These are phyloP conservation scores for Pelochelys cantorii DNA, from an alignment of 2,797 vertebrate genomes.

Conservation along the genomic window DNA sequence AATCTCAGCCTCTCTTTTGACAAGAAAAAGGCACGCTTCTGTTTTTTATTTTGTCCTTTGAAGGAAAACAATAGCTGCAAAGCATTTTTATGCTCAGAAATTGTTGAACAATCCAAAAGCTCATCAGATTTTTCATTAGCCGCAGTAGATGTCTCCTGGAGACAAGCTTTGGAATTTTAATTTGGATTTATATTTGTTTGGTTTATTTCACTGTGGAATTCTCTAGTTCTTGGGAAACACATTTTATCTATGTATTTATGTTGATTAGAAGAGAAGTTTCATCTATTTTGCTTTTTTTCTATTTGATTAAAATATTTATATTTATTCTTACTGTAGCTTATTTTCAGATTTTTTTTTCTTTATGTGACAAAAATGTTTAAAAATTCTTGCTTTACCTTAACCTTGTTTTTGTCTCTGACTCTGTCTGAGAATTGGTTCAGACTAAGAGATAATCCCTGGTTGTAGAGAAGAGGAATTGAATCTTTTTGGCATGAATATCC, in stretches of 20 bases:
- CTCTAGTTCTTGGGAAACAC: background rate
- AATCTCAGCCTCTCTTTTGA: background rate
- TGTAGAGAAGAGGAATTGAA: background rate
- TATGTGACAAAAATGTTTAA: background rate
- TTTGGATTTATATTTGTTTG: background rate
- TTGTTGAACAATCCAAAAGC: background rate
- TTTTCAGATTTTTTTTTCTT: conserved; percentile 5
- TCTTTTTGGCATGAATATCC: background rate
- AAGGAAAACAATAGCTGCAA: background rate
- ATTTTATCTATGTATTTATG: background rate
- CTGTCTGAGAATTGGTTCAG: background rate
- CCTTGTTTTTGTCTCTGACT: background rate
- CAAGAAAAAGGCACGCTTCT: background rate
- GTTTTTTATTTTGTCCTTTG: background rate
- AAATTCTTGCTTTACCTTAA: background rate
- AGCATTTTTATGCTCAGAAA: background rate
- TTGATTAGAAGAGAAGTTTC: background rate
- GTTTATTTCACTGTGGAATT: accelerated
- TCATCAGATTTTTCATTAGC: background rate
- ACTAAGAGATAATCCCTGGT: background rate
- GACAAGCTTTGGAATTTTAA: background rate
- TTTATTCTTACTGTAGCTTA: background rate
- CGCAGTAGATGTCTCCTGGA: background rate
- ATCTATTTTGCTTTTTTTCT: background rate
- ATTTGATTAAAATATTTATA: background rate